Percentiles rank a stretch among this genome's conserved stretches.
These are phyloP conservation scores for Idaea straminata DNA, from an alignment of 2,888 invertebrate species.

Conservation along the genomic window DNA sequence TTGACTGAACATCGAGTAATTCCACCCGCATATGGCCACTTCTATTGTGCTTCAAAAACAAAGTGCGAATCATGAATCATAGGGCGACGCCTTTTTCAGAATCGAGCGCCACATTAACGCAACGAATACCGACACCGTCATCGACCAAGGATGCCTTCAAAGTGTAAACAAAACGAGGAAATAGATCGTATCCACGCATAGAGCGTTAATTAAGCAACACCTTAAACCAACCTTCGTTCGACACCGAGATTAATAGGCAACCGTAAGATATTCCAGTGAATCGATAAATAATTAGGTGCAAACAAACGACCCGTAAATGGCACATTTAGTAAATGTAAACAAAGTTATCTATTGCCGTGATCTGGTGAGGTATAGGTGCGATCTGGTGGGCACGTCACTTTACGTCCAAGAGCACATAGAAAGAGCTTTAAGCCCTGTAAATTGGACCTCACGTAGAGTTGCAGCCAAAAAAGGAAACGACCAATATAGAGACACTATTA, in stretches of 20 bases:
- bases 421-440: background rate
- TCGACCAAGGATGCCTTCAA: constrained; percentile 51
- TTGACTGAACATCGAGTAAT: constrained; percentile 59
- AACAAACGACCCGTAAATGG: background rate
- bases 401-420: background rate
- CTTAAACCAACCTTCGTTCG: background rate
- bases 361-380: background rate
- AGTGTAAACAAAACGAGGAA: background rate
- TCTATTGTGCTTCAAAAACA: constrained; percentile 52
- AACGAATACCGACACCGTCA: constrained; percentile 15
- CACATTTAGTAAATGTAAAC: background rate
- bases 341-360: background rate
- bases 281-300: background rate
- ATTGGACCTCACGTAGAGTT: constrained; percentile 1
- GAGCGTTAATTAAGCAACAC: background rate
- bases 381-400: background rate
- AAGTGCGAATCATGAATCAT: constrained; percentile 62
- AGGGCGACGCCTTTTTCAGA: constrained; percentile 57
- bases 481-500: background rate
- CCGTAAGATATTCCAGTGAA: background rate
- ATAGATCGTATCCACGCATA: background rate
- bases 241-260: background rate
- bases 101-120: constrained; percentile 39
- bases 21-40: constrained; percentile 40
- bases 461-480: background rate